These are phyloP conservation scores for Colletes gigas DNA, from an alignment of 1,140 invertebrate species.

Conservation along the genomic window DNA sequence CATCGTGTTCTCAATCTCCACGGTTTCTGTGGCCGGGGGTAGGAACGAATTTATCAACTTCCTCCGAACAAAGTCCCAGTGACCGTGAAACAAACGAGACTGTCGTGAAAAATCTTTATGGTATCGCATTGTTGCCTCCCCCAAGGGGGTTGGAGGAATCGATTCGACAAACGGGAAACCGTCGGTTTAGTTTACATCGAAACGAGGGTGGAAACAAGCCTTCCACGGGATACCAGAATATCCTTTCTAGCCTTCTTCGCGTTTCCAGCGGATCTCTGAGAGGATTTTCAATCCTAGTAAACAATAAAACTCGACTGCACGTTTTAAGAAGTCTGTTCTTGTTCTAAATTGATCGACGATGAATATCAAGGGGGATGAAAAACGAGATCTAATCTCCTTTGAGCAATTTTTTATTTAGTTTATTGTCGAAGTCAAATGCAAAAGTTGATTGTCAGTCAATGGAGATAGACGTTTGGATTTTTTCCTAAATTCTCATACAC, in stretches of 20 bases:
- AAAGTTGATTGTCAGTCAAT: no score
- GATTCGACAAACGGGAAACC: slow-evolving; percentile 26
- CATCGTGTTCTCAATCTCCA: neutral
- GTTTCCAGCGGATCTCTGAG: neutral
- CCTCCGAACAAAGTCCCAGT: neutral
- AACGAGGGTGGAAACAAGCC: slow-evolving; percentile 29
- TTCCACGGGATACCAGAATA: neutral
- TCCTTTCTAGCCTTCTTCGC: neutral
- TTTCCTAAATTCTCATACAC: no score
- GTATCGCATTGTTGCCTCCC: slow-evolving; percentile 2
- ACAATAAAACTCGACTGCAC: slow-evolving; percentile 2
- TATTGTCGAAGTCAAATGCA: no score
- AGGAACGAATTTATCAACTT: slow-evolving; percentile 32
- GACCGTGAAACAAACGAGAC: slow-evolving; percentile 24
- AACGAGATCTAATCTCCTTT: neutral
- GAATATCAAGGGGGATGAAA: neutral
- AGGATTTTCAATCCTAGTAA: slow-evolving; percentile 29
- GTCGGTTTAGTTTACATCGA: slow-evolving; percentile 37
- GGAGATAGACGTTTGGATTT: no score
- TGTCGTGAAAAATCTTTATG: slow-evolving; percentile 30
- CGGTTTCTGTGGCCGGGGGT: neutral
- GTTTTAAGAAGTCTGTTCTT: neutral
- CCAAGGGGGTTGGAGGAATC: neutral
- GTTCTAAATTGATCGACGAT: neutral
- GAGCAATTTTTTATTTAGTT: no score